These are phyloP conservation scores for Puntigrus tetrazona DNA, from an alignment of 2,113 vertebrate genomes.

Conservation along the genomic window DNA sequence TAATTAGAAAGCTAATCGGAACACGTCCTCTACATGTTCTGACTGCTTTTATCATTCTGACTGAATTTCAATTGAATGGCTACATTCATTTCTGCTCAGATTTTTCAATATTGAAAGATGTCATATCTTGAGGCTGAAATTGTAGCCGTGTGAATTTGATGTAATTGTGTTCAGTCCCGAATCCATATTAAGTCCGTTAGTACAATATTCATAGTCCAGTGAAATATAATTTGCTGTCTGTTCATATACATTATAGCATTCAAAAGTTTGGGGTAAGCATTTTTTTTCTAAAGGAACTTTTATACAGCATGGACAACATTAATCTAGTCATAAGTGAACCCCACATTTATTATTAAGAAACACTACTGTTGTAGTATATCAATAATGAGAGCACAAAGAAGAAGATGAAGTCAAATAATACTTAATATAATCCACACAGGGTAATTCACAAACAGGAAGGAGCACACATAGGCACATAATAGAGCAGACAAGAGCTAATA, in stretches of 20 bases:
- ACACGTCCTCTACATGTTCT: constrained; percentile 8
- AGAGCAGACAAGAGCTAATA: no score
- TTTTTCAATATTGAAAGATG: background rate
- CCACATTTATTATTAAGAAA: background rate
- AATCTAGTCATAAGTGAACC: background rate
- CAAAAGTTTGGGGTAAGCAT: background rate
- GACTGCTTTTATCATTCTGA: constrained; percentile 26
- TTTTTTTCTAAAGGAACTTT: background rate
- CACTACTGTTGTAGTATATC: no score
- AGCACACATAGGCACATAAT: no score
- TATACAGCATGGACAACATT: background rate
- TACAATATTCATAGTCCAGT: background rate
- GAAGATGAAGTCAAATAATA: no score
- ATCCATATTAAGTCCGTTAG: background rate
- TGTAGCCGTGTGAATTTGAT: background rate
- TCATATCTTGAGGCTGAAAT: constrained; percentile 5
- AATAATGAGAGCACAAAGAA: no score
- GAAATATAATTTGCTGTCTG: background rate
- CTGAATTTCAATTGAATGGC: constrained; percentile 26
- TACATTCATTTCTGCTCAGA: constrained; percentile 20
- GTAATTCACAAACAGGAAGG: no score
- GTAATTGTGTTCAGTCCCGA: background rate
- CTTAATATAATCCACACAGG: no score
- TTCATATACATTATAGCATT: background rate
- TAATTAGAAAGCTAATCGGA: constrained; percentile 44